These are phyloP conservation scores for Pelobates cultripes DNA, from an alignment of 2,797 vertebrate genomes.

Conservation along the genomic window DNA sequence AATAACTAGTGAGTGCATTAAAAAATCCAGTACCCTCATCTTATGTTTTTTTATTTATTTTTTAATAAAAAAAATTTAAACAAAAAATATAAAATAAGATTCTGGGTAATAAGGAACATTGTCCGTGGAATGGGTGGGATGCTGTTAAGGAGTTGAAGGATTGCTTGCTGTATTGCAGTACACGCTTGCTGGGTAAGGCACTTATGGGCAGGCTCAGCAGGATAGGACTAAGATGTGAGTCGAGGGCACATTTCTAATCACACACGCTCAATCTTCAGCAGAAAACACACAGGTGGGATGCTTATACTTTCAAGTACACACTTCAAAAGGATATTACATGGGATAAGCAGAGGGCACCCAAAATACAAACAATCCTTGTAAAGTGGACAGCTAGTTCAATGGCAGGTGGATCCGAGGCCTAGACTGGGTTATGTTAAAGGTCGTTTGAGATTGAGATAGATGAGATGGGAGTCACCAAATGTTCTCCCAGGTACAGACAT, in stretches of 20 bases:
- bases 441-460: not conserved
- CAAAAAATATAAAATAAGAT: not conserved
- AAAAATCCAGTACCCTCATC: not conserved
- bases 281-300: not conserved
- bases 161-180: slow-evolving; percentile 34
- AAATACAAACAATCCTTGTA: not conserved
- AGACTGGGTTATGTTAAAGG: not conserved
- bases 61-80: not conserved
- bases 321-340: not conserved
- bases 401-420: not conserved
- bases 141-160: slow-evolving; percentile 22
- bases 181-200: slow-evolving; percentile 20
- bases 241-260: slow-evolving; percentile 13
- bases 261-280: not conserved
- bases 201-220: slow-evolving; percentile 14
- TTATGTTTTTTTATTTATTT: not conserved
- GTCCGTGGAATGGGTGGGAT: slow-evolving; percentile 9
- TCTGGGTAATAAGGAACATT: not conserved
- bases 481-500: not conserved
- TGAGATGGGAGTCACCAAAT: not conserved
- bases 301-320: not conserved
- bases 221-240: slow-evolving; percentile 12
- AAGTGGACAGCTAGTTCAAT: not conserved
- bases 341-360: not conserved
- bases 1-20: slow-evolving; percentile 19